Evolutionary conservation across 2,888 invertebrate genomes (phyloP).

Genomic region (Heliconius aoede): DNA sequence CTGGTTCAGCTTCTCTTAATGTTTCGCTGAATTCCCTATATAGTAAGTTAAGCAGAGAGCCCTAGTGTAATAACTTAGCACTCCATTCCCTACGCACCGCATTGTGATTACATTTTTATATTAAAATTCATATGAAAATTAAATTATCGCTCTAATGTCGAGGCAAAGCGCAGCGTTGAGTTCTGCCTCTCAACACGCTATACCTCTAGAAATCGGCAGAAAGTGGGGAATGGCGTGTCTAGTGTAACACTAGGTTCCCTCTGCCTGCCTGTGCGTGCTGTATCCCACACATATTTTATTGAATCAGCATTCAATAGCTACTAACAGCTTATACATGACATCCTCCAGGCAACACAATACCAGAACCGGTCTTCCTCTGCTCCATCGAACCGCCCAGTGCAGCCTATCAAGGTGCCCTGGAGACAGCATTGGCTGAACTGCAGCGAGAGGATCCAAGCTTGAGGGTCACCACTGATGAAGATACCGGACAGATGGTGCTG

Average conservation of each 20-base stretch:
- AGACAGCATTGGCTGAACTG: slow-evolving; percentile 90
- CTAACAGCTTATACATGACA: background rate
- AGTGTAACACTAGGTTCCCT: too few relatives aligned
- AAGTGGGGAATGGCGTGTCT: too few relatives aligned
- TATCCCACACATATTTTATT: background rate
- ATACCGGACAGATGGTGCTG: slow-evolving; percentile 94
- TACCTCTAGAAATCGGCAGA: too few relatives aligned
- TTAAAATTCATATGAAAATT: too few relatives aligned
- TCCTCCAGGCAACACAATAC: slow-evolving; percentile 86
- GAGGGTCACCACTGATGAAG: slow-evolving; percentile 88
- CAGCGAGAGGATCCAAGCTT: slow-evolving; percentile 96
- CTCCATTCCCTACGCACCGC: too few relatives aligned
- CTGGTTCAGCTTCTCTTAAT: background rate
- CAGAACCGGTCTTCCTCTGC: slow-evolving; percentile 98
- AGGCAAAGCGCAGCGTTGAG: too few relatives aligned
- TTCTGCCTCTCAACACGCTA: too few relatives aligned
- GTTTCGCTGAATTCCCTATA: background rate
- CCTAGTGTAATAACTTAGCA: too few relatives aligned
- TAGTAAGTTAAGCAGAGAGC: background rate
- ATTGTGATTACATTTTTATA: too few relatives aligned
- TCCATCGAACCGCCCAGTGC: slow-evolving; percentile 96
- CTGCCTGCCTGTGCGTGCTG: too few relatives aligned
- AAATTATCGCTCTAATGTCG: too few relatives aligned
- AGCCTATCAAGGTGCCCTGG: slow-evolving; percentile 89
- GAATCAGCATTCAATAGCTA: too few relatives aligned